Base-by-base conservation (phyloP, 2,888 invertebrate species). In the Aspidiotus rigidus region DNA sequence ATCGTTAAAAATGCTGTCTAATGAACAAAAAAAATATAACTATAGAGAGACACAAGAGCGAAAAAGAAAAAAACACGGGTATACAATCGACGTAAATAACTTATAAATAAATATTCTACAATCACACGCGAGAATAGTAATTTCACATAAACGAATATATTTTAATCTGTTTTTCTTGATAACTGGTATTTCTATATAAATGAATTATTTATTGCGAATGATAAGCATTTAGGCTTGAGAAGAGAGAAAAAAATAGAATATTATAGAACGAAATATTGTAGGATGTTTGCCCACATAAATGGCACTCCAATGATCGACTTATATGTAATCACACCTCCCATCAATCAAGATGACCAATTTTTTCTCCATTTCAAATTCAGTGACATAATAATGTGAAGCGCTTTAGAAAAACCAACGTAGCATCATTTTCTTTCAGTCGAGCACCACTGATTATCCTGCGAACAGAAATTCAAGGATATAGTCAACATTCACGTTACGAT, bases 361-460 rank as follows among this genome's bases (percentile, higher is more conserved):
- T 53, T 5, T 53, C 53, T 53, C n/a, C 53, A 53, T 53, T 53
- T n/a, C 1, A 53, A 11, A n/a, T 11, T 28, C 28, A 28, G 28
- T 28, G 28, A 28, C 28, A 28, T 28, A 28, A 28, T 28, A 53
- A 53, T 53, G 7, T 17, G 16, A 56, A 56, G 56, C 56, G 16
- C 17, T 56, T n/a, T 16, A 15, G n/a, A 13, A 53, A 56, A n/a
- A 17, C 10, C 56, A 16, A 56, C n/a, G 56, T 39, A 11, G 55
- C 16, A 44, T 56, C 56, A 66, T 55, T 66, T 66, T 59, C 66
- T 16, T 16, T 66, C 66, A 41, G 66, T 44, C 42, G 66, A 56
- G 15, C 66, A 66, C 66, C 66, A 66, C 59, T 66, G 66, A 49
- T 57, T 57, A 16, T 66, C 66, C 66, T 66, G 66, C 15, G 7